phyloP scores from a whole-genome alignment of 1,140 invertebrate genomes.

The Helicoverpa zea region DNA sequence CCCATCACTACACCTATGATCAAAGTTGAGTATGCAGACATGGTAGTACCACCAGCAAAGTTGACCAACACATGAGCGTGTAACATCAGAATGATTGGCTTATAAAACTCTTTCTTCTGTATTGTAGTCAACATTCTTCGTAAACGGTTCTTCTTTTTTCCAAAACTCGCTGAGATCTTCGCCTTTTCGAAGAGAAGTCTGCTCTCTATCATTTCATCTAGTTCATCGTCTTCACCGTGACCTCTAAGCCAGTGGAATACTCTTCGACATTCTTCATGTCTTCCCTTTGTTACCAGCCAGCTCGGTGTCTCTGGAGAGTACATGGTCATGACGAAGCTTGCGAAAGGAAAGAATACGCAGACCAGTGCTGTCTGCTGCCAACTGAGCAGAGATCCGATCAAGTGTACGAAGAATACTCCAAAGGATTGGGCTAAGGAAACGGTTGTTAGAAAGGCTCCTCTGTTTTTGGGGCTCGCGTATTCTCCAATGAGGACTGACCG shows the following conservation, averaged over 20 bases:
- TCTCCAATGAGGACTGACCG: conserved; percentile 70
- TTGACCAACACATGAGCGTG: conserved; percentile 70
- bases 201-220: conserved; percentile 73
- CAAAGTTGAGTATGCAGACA: conserved; percentile 90
- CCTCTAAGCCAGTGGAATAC: conserved; percentile 85
- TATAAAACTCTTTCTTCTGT: conserved; percentile 73
- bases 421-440: conserved; percentile 83
- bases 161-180: conserved; percentile 53
- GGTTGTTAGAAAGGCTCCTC: conserved; percentile 85
- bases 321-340: conserved; percentile 77
- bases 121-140: conserved; percentile 55
- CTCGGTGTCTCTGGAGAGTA: conserved; percentile 90
- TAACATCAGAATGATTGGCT: conserved; percentile 75
- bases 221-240: conserved; percentile 70
- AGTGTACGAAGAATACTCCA: conserved; percentile 86
- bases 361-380: conserved; percentile 87
- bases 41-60: conserved; percentile 73
- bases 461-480: conserved; percentile 82
- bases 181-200: conserved; percentile 56
- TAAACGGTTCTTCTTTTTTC: conserved; percentile 46
- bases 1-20: conserved; percentile 86
- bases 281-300: conserved; percentile 88
- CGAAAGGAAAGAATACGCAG: conserved; percentile 77
- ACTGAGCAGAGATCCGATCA: conserved; percentile 85
- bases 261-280: conserved; percentile 76